Conservation (phyloP, 2,113 vertebrate species). For the Oryzias woworae region DNA sequence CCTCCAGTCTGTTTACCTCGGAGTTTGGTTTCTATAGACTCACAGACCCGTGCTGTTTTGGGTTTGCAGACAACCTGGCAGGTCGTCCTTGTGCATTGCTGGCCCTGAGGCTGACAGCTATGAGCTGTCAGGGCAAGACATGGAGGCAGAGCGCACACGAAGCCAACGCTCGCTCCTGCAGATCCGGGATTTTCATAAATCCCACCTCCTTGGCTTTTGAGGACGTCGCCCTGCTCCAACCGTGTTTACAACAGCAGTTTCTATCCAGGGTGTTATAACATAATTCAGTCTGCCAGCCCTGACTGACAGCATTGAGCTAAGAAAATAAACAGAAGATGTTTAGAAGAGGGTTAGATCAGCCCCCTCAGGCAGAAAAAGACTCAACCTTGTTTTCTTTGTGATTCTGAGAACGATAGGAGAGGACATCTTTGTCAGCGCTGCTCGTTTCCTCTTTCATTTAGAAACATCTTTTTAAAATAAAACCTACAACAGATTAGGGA, state of each 20-base stretch:
- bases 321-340: constrained; percentile 62
- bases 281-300: constrained; percentile 24
- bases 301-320: constrained; percentile 50
- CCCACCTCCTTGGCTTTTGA: constrained; percentile 53
- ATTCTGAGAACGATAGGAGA: constrained; percentile 1
- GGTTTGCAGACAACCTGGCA: constrained; percentile 59
- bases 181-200: constrained; percentile 52
- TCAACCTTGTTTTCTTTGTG: background rate
- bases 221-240: constrained; percentile 39
- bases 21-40: constrained; percentile 67
- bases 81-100: constrained; percentile 29
- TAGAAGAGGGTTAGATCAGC: constrained; percentile 47
- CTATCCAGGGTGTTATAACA: constrained; percentile 35
- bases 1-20: constrained; percentile 64
- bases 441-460: no score
- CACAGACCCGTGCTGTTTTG: constrained; percentile 51
- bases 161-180: constrained; percentile 15
- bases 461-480: no score
- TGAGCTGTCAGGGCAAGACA: constrained; percentile 61
- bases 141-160: constrained; percentile 32
- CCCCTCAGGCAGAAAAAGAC: constrained; percentile 27
- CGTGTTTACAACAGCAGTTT: constrained; percentile 38
- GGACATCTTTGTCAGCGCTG: constrained; percentile 20
- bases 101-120: constrained; percentile 60
- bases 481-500: no score